A percentile compares a stretch with the other conserved stretches of the same genome.
Conservation (phyloP, 2,113 vertebrate species). For the Meleagris gallopavo region DNA sequence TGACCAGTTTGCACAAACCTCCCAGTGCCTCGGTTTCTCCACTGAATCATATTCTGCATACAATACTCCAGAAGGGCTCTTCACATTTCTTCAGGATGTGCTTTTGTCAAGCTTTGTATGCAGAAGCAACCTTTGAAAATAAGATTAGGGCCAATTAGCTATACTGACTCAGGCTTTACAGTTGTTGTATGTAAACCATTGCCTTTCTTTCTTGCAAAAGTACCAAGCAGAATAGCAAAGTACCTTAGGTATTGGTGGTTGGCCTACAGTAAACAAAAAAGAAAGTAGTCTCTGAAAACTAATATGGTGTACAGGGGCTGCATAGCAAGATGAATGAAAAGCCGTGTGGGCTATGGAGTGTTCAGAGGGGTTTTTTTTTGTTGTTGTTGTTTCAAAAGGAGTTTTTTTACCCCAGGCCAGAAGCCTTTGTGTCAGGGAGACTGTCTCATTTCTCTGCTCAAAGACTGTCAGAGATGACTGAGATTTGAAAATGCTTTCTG, state of each 20-base stretch:
- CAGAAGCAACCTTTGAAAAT: background rate
- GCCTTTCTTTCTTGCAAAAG: constrained; percentile 9
- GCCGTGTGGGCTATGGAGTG: constrained; percentile 75
- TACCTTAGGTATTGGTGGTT: constrained; percentile 46
- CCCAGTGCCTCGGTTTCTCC: background rate
- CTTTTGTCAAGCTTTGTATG: background rate
- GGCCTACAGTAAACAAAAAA: constrained; percentile 69
- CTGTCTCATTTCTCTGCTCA: constrained; percentile 87
- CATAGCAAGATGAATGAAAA: constrained; percentile 80
- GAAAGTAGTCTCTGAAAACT: constrained; percentile 68
- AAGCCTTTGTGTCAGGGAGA: constrained; percentile 86
- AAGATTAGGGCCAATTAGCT: constrained; percentile 6
- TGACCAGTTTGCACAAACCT: background rate
- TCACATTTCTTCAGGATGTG: background rate
- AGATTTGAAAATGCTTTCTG: constrained; percentile 86
- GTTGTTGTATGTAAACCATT: background rate
- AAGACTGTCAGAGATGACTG: constrained; percentile 88
- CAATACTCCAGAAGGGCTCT: background rate
- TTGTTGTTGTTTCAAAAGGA: constrained; percentile 82
- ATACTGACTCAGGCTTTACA: background rate
- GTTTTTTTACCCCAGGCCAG: constrained; percentile 85
- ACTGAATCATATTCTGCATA: background rate
- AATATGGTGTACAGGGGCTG: constrained; percentile 62
- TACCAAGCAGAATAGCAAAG: constrained; percentile 19
- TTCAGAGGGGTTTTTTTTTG: constrained; percentile 68